Conservation (phyloP, 1,140 invertebrate species). For the Apis mellifera region Amel_HAv3.1 CM009938.2:6558501-6559000, state of each 20-base stretch:
- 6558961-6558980: neutral
- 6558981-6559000: neutral
- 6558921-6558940: too few species aligned
- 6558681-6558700: constrained; percentile 3
- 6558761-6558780: constrained; percentile 4
- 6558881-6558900: neutral
- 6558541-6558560: constrained; percentile 4
- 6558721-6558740: neutral
- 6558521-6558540: neutral
- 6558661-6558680: too few species aligned
- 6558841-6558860: neutral
- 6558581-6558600: neutral
- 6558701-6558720: neutral
- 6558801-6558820: constrained; percentile 49
- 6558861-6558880: neutral
- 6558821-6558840: constrained; percentile 49
- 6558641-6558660: too few species aligned
- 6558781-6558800: constrained; percentile 35
- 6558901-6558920: too few species aligned
- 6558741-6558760: constrained; percentile 44
- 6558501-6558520: too few species aligned
- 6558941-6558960: neutral
- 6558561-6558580: too few species aligned
- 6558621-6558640: constrained; percentile 24
- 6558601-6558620: neutral